Conservation (phyloP, 1,140 invertebrate genomes). For the Calephelis virginiensis region DNA sequence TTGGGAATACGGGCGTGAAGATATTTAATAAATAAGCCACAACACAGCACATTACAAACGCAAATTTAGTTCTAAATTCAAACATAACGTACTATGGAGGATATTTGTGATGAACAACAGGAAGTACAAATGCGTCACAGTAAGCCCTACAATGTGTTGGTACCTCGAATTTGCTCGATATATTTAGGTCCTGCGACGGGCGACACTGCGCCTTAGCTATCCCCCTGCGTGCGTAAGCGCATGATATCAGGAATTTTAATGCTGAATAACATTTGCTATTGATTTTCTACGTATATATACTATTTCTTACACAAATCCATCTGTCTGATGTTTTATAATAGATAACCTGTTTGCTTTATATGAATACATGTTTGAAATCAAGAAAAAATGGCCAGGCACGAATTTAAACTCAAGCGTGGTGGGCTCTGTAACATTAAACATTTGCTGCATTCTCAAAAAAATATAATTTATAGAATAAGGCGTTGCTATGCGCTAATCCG, state of each 20-base stretch:
- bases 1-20: too few species aligned
- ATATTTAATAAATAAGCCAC: too few species aligned
- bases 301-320: conserved; percentile 30
- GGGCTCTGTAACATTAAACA: too few species aligned
- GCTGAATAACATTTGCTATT: conserved; percentile 30
- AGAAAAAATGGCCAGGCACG: conserved; percentile 27
- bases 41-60: too few species aligned
- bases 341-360: conserved; percentile 36
- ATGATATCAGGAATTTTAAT: conserved; percentile 42
- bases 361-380: conserved; percentile 39
- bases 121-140: conserved; percentile 27
- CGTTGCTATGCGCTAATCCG: too few species aligned
- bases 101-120: conserved; percentile 19
- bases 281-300: conserved; percentile 27
- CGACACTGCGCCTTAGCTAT: conserved; percentile 29
- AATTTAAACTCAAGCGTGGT: too few species aligned
- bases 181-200: conserved; percentile 35
- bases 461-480: too few species aligned
- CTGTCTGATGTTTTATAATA: conserved; percentile 43
- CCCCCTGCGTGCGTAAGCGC: conserved; percentile 41
- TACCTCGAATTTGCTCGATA: conserved; percentile 37
- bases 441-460: too few species aligned
- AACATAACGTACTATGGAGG: too few species aligned
- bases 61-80: too few species aligned
- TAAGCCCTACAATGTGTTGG: conserved; percentile 31